phyloP scores from a whole-genome alignment of 1,140 invertebrate genomes.

The Piezodorus guildinii region DNA sequence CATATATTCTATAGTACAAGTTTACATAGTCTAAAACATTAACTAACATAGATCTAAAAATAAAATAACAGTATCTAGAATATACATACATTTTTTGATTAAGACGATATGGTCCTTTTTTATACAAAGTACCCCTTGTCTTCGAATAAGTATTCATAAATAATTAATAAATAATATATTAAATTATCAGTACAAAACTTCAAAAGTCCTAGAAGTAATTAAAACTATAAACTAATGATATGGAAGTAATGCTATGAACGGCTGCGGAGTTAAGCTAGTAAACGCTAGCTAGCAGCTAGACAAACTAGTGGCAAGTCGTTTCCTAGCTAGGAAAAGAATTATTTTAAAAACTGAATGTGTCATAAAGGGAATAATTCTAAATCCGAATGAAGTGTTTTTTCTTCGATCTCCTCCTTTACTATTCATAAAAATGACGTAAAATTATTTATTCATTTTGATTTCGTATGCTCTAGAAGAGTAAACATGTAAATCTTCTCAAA shows the following conservation, averaged over 20 bases:
- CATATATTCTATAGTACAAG: slow-evolving; percentile 22
- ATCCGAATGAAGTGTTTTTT: too few relatives aligned
- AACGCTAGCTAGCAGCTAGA: background rate
- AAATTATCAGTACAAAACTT: slow-evolving; percentile 14
- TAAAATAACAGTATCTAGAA: slow-evolving; percentile 23
- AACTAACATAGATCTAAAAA: slow-evolving; percentile 24
- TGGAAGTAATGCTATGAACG: background rate
- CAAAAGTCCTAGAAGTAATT: background rate
- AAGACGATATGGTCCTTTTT: slow-evolving; percentile 9
- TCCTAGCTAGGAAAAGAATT: too few relatives aligned
- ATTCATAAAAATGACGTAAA: too few relatives aligned
- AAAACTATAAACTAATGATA: slow-evolving; percentile 9
- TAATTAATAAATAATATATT: slow-evolving; percentile 9
- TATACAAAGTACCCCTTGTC: slow-evolving; percentile 2
- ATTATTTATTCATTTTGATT: too few relatives aligned
- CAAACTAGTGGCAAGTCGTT: too few relatives aligned
- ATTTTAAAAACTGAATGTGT: too few relatives aligned
- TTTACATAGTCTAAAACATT: slow-evolving; percentile 24
- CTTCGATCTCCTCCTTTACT: too few relatives aligned
- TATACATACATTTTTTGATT: slow-evolving; percentile 22
- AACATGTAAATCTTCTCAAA: too few relatives aligned
- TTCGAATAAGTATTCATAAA: slow-evolving; percentile 1
- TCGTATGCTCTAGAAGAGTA: too few relatives aligned
- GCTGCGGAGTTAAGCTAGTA: too few relatives aligned
- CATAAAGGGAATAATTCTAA: too few relatives aligned